Conservation (phyloP, 2,797 vertebrate species). For the Tachyglossus aculeatus region DNA sequence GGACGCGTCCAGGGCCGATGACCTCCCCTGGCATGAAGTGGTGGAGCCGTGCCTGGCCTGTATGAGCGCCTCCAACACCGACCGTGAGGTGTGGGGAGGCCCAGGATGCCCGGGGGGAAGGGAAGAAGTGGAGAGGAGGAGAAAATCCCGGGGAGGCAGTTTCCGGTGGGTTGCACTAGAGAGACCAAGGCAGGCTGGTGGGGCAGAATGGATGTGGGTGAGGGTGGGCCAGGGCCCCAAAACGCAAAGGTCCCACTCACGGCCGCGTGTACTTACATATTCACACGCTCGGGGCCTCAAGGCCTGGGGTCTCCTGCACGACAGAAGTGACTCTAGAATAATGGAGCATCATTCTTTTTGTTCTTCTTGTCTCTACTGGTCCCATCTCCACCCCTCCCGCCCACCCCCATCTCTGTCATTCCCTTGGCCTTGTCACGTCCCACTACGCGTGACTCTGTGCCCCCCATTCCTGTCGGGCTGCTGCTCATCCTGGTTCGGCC, state of each 20-base stretch:
- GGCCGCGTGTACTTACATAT: no score
- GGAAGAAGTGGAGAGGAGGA: neutral
- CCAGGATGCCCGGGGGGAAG: conserved; percentile 2
- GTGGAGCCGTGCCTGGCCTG: conserved; percentile 90
- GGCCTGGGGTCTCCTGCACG: no score
- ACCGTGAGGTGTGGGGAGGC: conserved; percentile 82
- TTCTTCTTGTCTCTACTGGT: no score
- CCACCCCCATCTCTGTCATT: neutral
- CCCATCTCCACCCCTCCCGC: neutral
- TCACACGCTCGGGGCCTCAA: no score
- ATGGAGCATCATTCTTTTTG: no score
- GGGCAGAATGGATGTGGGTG: neutral
- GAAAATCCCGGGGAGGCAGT: neutral
- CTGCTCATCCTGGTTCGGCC: neutral
- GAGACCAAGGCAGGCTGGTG: neutral
- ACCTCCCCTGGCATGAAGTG: conserved; percentile 90
- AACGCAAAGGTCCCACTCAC: neutral
- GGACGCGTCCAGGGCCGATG: conserved; percentile 82
- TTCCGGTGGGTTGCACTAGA: fast-evolving
- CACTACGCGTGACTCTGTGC: neutral
- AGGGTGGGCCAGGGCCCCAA: neutral
- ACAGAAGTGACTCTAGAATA: no score
- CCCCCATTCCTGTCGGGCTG: neutral
- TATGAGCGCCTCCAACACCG: conserved; percentile 79
- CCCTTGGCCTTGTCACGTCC: neutral